Conservation (phyloP, 2,113 vertebrate species). For the Motacilla tschutschensis region DNA sequence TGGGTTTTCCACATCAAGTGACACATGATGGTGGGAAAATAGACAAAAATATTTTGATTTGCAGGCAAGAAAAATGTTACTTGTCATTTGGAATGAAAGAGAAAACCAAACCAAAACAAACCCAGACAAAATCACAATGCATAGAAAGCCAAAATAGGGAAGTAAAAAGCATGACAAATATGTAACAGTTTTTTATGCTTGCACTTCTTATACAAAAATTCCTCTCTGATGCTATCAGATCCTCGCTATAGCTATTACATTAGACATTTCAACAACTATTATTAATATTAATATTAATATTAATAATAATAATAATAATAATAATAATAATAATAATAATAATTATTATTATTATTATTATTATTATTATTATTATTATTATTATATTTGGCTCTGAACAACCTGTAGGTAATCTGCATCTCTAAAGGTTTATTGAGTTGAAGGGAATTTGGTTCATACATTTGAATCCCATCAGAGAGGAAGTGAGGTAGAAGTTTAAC, state of each 20-base stretch:
- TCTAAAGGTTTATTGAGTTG: neutral
- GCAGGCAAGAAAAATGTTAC: neutral
- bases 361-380: too few relatives aligned
- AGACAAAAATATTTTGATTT: neutral
- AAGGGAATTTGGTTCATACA: neutral
- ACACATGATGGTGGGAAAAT: neutral
- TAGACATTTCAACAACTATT: neutral
- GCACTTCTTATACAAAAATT: neutral
- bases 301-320: neutral
- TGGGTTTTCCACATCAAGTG: neutral
- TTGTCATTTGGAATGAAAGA: neutral
- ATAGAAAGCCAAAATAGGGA: neutral
- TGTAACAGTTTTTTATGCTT: neutral
- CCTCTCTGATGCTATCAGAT: neutral
- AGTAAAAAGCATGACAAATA: neutral
- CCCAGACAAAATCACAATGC: neutral
- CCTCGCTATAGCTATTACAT: neutral
- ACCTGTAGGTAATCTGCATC: neutral
- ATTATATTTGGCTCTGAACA: neutral
- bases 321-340: neutral
- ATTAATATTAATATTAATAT: fast-evolving
- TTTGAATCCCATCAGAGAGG: neutral
- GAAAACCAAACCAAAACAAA: neutral
- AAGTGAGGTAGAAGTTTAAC: neutral
- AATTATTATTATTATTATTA: too few relatives aligned